Conservation (phyloP, 2,797 vertebrate genomes). For the Nyctibius grandis region DNA sequence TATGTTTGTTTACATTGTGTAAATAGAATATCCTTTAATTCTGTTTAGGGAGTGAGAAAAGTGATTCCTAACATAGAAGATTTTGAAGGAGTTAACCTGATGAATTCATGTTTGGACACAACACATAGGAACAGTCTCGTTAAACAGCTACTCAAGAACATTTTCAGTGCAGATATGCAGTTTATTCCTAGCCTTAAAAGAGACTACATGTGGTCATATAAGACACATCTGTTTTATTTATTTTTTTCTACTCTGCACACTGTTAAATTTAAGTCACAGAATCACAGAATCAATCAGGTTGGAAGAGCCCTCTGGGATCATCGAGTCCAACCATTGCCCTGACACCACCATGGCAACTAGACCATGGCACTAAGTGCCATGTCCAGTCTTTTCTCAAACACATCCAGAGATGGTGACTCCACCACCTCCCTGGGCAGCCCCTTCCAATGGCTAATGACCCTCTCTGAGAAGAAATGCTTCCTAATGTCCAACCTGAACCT, state of each 20-base stretch:
- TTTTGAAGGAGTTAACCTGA: neutral
- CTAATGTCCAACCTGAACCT: too few relatives aligned
- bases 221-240: neutral
- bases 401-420: too few relatives aligned
- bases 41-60: neutral
- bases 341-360: too few relatives aligned
- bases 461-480: too few relatives aligned
- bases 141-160: neutral
- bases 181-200: neutral
- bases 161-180: neutral
- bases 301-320: too few relatives aligned
- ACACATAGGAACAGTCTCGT: neutral
- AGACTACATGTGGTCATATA: neutral
- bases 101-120: neutral
- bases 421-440: too few relatives aligned
- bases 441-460: too few relatives aligned
- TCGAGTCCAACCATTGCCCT: too few relatives aligned
- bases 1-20: neutral
- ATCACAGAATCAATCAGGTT: too few relatives aligned
- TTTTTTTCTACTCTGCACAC: neutral
- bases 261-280: neutral
- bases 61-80: neutral
- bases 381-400: too few relatives aligned
- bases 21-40: neutral
- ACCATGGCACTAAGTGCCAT: too few relatives aligned